These are phyloP conservation scores for Melanotus villosus DNA, from an alignment of 2,888 invertebrate genomes.

Conservation along the genomic window DNA sequence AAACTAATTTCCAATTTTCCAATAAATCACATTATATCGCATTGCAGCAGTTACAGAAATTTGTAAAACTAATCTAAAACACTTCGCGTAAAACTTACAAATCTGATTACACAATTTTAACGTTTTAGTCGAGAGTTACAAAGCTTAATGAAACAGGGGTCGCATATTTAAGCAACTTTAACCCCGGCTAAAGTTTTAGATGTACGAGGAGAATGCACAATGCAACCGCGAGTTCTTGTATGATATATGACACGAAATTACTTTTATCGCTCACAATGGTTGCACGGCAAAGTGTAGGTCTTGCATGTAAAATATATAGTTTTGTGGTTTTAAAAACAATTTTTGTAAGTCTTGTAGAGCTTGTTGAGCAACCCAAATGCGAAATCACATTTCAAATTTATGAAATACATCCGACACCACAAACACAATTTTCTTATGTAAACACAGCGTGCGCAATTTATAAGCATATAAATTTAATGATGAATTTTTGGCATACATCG, in stretches of 20 bases:
- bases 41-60: conserved; percentile 31
- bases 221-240: conserved; percentile 15
- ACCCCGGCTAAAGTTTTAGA: conserved; percentile 25
- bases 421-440: too few relatives aligned
- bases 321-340: not conserved
- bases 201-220: conserved; percentile 30
- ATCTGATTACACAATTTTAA: conserved; percentile 36
- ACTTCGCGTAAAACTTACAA: conserved; percentile 37
- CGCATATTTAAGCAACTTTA: conserved; percentile 38
- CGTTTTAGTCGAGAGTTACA: conserved; percentile 28
- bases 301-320: conserved; percentile 1
- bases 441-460: too few relatives aligned
- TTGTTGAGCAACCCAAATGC: not conserved
- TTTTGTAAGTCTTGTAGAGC: not conserved
- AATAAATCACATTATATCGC: conserved; percentile 30
- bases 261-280: conserved; percentile 34
- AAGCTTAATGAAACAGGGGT: conserved; percentile 38
- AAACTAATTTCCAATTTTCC: conserved; percentile 27
- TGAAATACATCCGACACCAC: too few relatives aligned
- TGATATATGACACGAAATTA: conserved; percentile 35
- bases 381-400: not conserved
- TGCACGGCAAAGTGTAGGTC: conserved; percentile 22
- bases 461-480: too few relatives aligned
- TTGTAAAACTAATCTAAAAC: conserved; percentile 38
- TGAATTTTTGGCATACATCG: too few relatives aligned